Evolutionary conservation across 2,888 invertebrate species (phyloP), one percentile per base, ranked within the genome.

Genomic region (Spicauda simplicius): DNA sequence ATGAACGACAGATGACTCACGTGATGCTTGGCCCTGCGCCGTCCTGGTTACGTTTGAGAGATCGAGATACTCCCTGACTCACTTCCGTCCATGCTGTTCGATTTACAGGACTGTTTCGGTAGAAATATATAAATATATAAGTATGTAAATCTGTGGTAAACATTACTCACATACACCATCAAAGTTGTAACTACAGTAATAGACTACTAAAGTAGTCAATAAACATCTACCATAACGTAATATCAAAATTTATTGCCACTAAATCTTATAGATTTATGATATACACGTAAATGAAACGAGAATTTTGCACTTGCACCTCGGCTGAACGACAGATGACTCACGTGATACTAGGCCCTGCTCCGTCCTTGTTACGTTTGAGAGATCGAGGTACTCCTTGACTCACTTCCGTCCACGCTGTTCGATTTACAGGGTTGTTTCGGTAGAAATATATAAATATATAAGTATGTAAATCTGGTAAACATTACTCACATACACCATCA

Each of bases 1-100:
- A 60, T 55, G 37, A 65, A 67, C 61, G 53, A 67, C 69, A 65
- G 59, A 68, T 72, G 70, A 72, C 16, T 68, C 65, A 68, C 55
- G 37, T 48, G 69, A 70, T 70, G 69, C 71, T 77, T 79, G 81
- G 79, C 81, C 78, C 78, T 78, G 78, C 73, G 66, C 30, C 70
- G 77, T 69, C 82, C 82, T 81, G 74, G 76, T 84, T 80, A 80
- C 82, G 73, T 81, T 75, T 84, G 82, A 86, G 78, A 77, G 76
- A 86, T 86, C 73, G 72, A 81, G 83, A 82, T 81, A 81, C 77
- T 59, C 50, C 59, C 67, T 57, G 41, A 41, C 57, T 57, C 57
- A 45, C 30, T 59, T 87, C 88, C 87, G 83, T 77, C 75, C 80
- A 72, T 74, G 74, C 65, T 71, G 72, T 73, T 74, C 71, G 71